Evolutionary conservation across 2,113 vertebrate genomes (phyloP).

Genomic region (Leptobrachium ailaonicum): DNA sequence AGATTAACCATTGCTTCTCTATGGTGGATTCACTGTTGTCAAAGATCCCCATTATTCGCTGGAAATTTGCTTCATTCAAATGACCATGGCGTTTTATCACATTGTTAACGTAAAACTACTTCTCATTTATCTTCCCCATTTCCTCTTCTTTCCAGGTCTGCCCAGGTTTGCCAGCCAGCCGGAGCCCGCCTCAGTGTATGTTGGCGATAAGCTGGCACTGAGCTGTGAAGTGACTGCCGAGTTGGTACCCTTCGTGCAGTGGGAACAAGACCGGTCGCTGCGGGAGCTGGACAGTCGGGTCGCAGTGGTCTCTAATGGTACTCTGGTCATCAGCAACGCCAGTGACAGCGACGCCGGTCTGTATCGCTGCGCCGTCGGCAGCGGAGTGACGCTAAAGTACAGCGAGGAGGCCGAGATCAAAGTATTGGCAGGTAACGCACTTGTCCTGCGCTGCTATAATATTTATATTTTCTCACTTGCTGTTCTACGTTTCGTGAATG

Average conservation of each 20-base stretch:
- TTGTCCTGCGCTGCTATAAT: neutral
- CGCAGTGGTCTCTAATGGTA: conserved; percentile 75
- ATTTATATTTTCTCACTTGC: too few relatives aligned
- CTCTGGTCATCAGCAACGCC: conserved; percentile 81
- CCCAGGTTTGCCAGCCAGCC: conserved; percentile 88
- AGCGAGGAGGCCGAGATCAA: conserved; percentile 88
- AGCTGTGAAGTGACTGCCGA: conserved; percentile 84
- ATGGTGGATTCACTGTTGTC: too few relatives aligned
- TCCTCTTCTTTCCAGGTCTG: conserved; percentile 69
- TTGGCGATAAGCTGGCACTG: conserved; percentile 77
- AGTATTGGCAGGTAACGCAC: conserved; percentile 76
- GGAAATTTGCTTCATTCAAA: too few relatives aligned
- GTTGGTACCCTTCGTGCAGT: conserved; percentile 79
- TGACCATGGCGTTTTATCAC: too few relatives aligned
- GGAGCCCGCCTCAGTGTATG: conserved; percentile 61
- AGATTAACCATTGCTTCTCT: too few relatives aligned
- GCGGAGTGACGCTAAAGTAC: conserved; percentile 76
- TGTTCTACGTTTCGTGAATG: too few relatives aligned
- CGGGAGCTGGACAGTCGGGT: conserved; percentile 67
- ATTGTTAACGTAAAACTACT: too few relatives aligned
- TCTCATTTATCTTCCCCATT: neutral
- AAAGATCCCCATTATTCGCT: too few relatives aligned
- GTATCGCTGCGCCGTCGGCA: conserved; percentile 87
- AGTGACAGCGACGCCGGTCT: conserved; percentile 78
- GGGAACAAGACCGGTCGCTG: conserved; percentile 81